phyloP scores from a whole-genome alignment of 1,140 invertebrate genomes.

The Calephelis nemesis region DNA sequence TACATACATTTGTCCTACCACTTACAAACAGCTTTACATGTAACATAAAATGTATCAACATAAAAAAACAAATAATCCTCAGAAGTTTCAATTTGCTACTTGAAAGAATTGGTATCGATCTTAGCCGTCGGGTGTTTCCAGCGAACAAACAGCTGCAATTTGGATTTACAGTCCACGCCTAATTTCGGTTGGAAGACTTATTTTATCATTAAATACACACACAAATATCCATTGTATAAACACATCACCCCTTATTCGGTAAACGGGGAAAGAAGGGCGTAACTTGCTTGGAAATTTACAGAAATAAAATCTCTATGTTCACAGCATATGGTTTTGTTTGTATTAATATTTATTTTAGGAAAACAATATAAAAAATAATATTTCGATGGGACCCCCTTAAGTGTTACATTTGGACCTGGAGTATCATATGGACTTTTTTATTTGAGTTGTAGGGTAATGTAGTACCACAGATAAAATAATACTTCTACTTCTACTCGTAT shows the following conservation, averaged over 20 bases:
- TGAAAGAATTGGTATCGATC: slow-evolving; percentile 34
- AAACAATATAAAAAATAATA: slow-evolving; percentile 6
- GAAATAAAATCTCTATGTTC: slow-evolving; percentile 30
- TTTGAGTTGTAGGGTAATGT: too few species aligned
- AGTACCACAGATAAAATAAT: too few species aligned
- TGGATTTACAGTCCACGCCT: slow-evolving; percentile 74
- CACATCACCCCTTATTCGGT: slow-evolving; percentile 69
- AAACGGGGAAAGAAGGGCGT: slow-evolving; percentile 52
- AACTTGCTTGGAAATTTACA: slow-evolving; percentile 35
- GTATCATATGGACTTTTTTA: neutral
- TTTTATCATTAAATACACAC: slow-evolving; percentile 77
- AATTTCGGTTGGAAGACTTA: slow-evolving; percentile 75
- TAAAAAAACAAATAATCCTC: slow-evolving; percentile 14
- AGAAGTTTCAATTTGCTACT: neutral
- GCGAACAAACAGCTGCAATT: slow-evolving; percentile 71
- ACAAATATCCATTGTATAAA: slow-evolving; percentile 75
- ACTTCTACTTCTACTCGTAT: too few species aligned
- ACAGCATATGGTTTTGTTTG: neutral
- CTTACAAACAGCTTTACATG: too few species aligned
- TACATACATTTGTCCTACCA: too few species aligned
- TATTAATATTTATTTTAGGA: neutral
- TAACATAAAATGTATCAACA: neutral
- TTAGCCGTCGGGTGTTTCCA: slow-evolving; percentile 36
- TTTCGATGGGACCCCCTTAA: slow-evolving; percentile 1
- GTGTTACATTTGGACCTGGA: neutral